Evolutionary conservation across 2,113 vertebrate genomes (phyloP), one percentile per base, ranked within the genome.

Genomic region (Perca flavescens): DNA sequence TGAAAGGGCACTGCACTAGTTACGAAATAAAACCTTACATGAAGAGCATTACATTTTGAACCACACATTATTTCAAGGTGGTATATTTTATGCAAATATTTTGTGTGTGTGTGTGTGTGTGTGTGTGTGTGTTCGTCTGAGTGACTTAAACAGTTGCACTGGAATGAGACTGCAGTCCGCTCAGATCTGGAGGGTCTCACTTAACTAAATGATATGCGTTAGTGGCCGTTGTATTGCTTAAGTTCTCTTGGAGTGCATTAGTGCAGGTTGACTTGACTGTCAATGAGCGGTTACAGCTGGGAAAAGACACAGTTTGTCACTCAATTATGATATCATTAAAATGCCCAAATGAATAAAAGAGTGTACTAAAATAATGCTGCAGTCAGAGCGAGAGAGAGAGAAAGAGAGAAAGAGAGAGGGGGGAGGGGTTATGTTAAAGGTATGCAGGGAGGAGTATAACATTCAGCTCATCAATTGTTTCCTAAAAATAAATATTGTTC

Each of bases 261-360:
- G 72, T 88, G 83, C 73, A 15, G 71, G 68, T 74, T 88, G 90
- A 94, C 84, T 80, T 80, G 90, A 79, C 93, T 91, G 28, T 57
- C 40, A 84, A 70, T 79, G 10, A 85, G 88, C 77, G 77, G 73
- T 86, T 74, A 80, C 69, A 81, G 70, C 56, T 78, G 87, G 78
- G 69, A 43, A 85, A 81, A 77, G 84, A 80, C 71, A 80, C 73
- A 19, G 76, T 79, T 79, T 86, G 69, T 84, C 84, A 76, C 75
- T 71, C 75, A 77, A 61, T 90, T 82, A 91, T 84, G 86, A 75
- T 87, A 90, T 91, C 82, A 93, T 89, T 88, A 76, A 91, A 74
- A 64, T 75, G 52, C 28, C 28, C 64, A 72, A 79, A 90, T 92
- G 90, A 90, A 92, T 93, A 88, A 69, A 74, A 54, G n/a, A 57